phyloP scores from a whole-genome alignment of 2,113 vertebrate genomes.

The Silurus glanis region DNA sequence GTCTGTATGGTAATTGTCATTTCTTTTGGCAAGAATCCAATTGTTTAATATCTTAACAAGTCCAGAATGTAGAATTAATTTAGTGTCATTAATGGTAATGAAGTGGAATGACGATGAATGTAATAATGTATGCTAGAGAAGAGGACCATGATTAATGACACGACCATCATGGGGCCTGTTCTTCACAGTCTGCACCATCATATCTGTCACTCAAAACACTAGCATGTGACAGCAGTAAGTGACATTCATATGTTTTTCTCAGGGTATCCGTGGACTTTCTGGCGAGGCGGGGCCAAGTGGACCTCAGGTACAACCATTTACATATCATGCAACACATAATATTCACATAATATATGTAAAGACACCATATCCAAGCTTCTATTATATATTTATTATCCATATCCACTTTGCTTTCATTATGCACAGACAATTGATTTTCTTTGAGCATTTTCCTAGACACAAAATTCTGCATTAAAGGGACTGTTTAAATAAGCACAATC shows the following conservation, averaged over 20 bases:
- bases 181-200: neutral
- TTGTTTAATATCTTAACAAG: slow-evolving; percentile 28
- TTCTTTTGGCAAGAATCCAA: slow-evolving; percentile 30
- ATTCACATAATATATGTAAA: neutral
- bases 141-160: slow-evolving; percentile 40
- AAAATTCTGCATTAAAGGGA: neutral
- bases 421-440: slow-evolving; percentile 2
- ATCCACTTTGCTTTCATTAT: neutral
- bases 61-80: slow-evolving; percentile 38
- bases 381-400: neutral
- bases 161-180: slow-evolving; percentile 9
- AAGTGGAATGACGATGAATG: slow-evolving; percentile 35
- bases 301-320: slow-evolving; percentile 45
- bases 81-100: slow-evolving; percentile 34
- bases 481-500: neutral
- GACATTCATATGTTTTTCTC: slow-evolving; percentile 19
- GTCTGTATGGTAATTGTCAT: slow-evolving; percentile 17
- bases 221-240: neutral
- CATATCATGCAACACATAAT: neutral
- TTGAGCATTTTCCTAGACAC: neutral
- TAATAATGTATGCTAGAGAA: slow-evolving; percentile 37
- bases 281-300: slow-evolving; percentile 53
- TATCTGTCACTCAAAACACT: slow-evolving; percentile 17
- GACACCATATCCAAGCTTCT: neutral
- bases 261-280: slow-evolving; percentile 59